A percentile compares a stretch with the other conserved stretches of the same genome.
These are phyloP conservation scores for Brachyalestes nurse DNA, from an alignment of 2,797 vertebrate genomes.

Conservation along the genomic window DNA sequence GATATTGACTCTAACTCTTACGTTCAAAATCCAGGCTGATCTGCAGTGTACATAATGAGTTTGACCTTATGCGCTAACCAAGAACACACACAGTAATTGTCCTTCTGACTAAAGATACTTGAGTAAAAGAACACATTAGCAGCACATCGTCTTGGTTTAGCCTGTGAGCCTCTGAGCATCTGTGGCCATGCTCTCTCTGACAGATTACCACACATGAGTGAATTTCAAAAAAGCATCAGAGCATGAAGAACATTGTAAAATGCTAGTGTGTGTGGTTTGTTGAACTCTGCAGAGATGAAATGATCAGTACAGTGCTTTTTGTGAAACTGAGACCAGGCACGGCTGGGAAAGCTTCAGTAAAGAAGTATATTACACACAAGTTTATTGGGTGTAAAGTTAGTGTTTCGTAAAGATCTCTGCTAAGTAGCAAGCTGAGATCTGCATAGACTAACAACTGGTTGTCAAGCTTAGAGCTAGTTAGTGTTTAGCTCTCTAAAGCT, in stretches of 20 bases:
- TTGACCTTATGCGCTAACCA: neutral
- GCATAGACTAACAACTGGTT: too few species aligned
- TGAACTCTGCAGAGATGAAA: neutral
- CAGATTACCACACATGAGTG: neutral
- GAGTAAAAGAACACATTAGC: neutral
- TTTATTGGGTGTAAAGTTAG: too few species aligned
- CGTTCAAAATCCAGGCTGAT: neutral
- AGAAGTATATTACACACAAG: too few species aligned
- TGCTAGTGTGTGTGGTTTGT: neutral
- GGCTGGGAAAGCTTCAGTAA: too few species aligned
- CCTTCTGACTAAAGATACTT: neutral
- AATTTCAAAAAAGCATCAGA: slow-evolving; percentile 7
- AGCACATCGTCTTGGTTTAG: neutral
- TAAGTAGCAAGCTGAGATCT: too few species aligned
- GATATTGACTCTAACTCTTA: neutral
- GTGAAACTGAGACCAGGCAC: neutral
- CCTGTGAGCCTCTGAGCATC: neutral
- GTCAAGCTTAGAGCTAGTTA: too few species aligned
- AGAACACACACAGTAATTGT: neutral
- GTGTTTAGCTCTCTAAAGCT: too few species aligned
- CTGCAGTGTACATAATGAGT: neutral
- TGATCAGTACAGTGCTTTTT: neutral
- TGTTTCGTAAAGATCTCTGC: too few species aligned
- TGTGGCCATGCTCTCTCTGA: neutral
- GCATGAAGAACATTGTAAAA: neutral